Evolutionary conservation across 1,140 invertebrate genomes (phyloP).

Genomic region (Drosophila repleta): DNA sequence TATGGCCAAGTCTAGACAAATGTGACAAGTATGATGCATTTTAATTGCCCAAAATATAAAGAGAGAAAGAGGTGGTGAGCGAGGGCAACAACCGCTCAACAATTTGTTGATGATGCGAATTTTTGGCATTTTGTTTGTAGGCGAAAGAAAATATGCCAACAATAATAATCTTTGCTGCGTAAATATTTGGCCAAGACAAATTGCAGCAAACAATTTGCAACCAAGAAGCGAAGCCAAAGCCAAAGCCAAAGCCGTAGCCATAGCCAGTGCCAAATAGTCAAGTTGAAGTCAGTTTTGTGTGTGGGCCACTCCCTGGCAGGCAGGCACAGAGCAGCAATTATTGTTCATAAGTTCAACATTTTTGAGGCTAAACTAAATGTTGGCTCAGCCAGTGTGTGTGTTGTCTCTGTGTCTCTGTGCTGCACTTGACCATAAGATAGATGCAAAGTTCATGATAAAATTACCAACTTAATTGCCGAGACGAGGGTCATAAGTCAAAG

Average conservation of each 20-base stretch:
- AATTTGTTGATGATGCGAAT: conserved; percentile 61
- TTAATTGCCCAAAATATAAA: conserved; percentile 43
- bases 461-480: conserved; percentile 76
- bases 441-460: conserved; percentile 80
- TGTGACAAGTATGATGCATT: conserved; percentile 50
- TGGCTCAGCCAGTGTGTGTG: conserved; percentile 14
- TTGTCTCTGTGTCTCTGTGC: background rate
- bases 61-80: background rate
- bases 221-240: conserved; percentile 28
- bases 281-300: background rate
- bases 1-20: conserved; percentile 70
- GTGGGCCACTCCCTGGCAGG: background rate
- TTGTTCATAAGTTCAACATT: conserved; percentile 67
- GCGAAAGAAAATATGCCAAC: conserved; percentile 29
- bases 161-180: conserved; percentile 38
- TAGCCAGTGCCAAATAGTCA: background rate
- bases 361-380: conserved; percentile 54
- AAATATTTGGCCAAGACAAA: conserved; percentile 79
- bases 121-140: conserved; percentile 43
- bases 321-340: conserved; percentile 58
- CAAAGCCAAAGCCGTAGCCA: background rate
- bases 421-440: conserved; percentile 57
- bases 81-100: conserved; percentile 1
- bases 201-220: conserved; percentile 80
- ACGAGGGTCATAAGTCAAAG: conserved; percentile 50